Base-by-base conservation (phyloP, 2,113 vertebrate genomes). In the Mystacornis crossleyi region DNA sequence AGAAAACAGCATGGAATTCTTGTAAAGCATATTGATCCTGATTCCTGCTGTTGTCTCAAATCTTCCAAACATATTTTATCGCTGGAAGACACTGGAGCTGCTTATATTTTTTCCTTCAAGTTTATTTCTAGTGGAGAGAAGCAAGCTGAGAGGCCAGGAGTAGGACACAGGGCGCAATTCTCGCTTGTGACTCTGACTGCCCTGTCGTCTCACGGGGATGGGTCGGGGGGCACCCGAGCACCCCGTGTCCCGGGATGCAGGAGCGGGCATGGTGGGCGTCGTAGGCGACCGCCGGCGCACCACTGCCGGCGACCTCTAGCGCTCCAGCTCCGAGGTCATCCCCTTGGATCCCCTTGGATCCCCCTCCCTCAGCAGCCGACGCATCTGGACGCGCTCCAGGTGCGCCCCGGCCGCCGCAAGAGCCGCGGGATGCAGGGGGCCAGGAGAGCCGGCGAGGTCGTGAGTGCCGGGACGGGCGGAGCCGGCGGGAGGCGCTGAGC, bases 51-150 rank as follows among this genome's bases (percentile, higher is more conserved):
- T 98, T 97, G 82, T 99, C 99, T 79, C 99, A 99, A 13, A 99
- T 97, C 53, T 99, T 99, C 99, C 99, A 99, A 28, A 99, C 97
- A 62, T 99, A 99, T 97, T 65, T 48, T 99, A 83, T 99, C 98
- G 60, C 98, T 99, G 95, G 8, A 91, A 97, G 81, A 89, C 29
- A 94, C 48, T 75, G 64, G 18, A 31, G 71, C 4, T 6, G 9
- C 2, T 36, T 34, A 1, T 29, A 28, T 13, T 26, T 64, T 31
- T 14, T 2, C 3, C 26, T 72, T 21, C 33, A 28, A 10, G 14
- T 65, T 73, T 18, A 50, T 38, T 45, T 43, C 23, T 81, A 16
- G 23, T 17, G 43, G 58, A 24, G 51, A n/a, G 36, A 45, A 50
- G 7, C 11, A 10, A 50, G 12, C 43, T 36, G 51, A 58, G 43